Percentiles rank a stretch among this genome's conserved stretches.
Conservation (phyloP, 2,113 vertebrate genomes). For the Platycercus adscitus region DNA sequence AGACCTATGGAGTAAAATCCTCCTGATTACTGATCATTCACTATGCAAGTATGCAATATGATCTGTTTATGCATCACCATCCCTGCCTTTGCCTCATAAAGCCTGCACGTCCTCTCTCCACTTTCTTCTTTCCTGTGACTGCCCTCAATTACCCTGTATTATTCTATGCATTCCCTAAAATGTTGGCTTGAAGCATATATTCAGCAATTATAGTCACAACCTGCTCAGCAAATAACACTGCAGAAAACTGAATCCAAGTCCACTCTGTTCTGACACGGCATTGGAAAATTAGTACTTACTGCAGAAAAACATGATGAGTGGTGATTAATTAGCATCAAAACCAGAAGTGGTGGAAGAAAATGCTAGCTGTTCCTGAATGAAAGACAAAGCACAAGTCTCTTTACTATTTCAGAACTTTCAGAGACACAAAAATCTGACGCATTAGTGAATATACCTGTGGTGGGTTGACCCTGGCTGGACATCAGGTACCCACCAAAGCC, state of each 20-base stretch:
- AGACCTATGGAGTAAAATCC: neutral
- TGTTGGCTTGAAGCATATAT: neutral
- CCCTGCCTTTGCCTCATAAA: neutral
- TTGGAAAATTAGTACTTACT: neutral
- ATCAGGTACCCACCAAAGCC: neutral
- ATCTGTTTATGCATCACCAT: neutral
- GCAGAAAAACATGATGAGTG: neutral
- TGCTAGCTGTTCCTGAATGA: neutral
- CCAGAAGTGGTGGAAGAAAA: neutral
- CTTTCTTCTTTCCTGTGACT: neutral
- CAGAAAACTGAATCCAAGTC: neutral
- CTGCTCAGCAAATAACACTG: neutral
- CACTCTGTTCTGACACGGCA: neutral
- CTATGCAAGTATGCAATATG: neutral
- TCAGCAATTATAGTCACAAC: neutral
- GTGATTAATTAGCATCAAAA: conserved; percentile 7
- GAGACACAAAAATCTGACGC: neutral
- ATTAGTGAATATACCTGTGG: neutral
- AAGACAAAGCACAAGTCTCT: neutral
- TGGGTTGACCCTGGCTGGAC: neutral
- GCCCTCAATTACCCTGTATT: neutral
- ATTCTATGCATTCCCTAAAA: neutral
- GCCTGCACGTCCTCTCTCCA: neutral
- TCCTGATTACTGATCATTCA: neutral
- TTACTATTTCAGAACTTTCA: neutral